phyloP scores from a whole-genome alignment of 2,113 vertebrate genomes.

The Leptocoma aspasia region DNA sequence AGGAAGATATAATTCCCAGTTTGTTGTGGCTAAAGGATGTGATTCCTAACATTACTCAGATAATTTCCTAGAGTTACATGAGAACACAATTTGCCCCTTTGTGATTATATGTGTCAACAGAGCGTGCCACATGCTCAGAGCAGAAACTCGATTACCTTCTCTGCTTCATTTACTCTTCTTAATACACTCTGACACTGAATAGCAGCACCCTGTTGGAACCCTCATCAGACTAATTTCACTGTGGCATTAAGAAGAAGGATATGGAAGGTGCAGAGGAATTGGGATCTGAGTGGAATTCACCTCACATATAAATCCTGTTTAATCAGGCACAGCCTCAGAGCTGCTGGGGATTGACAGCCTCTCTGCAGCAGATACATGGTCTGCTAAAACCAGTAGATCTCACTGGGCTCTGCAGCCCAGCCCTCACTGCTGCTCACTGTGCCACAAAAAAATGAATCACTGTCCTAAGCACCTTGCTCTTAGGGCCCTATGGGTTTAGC shows the following conservation, averaged over 20 bases:
- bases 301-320: conserved; percentile 38
- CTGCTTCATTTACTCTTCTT: conserved; percentile 55
- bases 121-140: conserved; percentile 22
- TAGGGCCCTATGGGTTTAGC: neutral
- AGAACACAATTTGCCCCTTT: conserved; percentile 4
- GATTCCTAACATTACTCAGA: neutral
- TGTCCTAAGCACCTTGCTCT: neutral
- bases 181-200: conserved; percentile 32
- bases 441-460: neutral
- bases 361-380: neutral
- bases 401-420: neutral
- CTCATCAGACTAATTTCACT: conserved; percentile 41
- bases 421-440: neutral
- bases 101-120: conserved; percentile 49
- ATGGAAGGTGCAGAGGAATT: conserved; percentile 12
- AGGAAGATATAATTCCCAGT: neutral
- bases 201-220: conserved; percentile 23
- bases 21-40: neutral
- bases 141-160: conserved; percentile 33
- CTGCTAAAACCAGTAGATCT: neutral
- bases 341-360: conserved; percentile 1
- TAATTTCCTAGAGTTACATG: conserved; percentile 18
- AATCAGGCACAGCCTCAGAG: conserved; percentile 1
- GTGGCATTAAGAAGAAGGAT: conserved; percentile 21
- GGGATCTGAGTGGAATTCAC: conserved; percentile 13